phyloP scores from a whole-genome alignment of 2,113 vertebrate genomes.

The Nibea coibor region DNA sequence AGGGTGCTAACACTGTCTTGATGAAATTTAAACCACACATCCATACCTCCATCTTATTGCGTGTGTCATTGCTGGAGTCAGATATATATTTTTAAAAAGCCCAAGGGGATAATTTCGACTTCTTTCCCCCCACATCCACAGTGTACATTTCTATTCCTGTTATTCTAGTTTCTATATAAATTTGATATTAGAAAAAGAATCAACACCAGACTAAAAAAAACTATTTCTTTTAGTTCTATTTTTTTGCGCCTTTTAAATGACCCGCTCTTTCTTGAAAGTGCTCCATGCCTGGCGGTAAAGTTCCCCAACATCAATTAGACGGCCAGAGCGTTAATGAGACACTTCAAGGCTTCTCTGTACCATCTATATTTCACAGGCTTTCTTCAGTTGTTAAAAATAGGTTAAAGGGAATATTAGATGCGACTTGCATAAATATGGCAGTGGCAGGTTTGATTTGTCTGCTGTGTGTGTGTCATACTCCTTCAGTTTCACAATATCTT shows the following conservation, averaged over 20 bases:
- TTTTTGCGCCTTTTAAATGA: constrained; percentile 38
- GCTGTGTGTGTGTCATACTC: constrained; percentile 6
- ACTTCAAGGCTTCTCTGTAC: constrained; percentile 42
- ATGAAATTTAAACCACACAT: constrained; percentile 15
- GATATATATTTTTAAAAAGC: neutral
- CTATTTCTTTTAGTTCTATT: neutral
- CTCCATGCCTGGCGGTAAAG: neutral
- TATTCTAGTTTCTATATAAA: constrained; percentile 7
- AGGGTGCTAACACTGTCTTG: neutral
- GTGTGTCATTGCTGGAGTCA: constrained; percentile 4
- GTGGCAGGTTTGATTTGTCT: constrained; percentile 61
- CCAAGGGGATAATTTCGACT: neutral
- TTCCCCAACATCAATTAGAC: constrained; percentile 31
- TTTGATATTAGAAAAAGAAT: constrained; percentile 8
- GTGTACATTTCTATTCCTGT: neutral
- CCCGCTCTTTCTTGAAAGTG: constrained; percentile 11
- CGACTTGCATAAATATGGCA: constrained; percentile 44
- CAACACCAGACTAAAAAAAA: no score
- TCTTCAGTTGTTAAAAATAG: constrained; percentile 59
- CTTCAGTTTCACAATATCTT: constrained; percentile 33
- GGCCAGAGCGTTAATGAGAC: constrained; percentile 42
- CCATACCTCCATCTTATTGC: constrained; percentile 3
- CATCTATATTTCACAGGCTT: constrained; percentile 59
- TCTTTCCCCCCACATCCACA: neutral
- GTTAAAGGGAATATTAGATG: constrained; percentile 71